Conservation (phyloP, 2,113 vertebrate genomes). For the Peromyscus maniculatus region DNA sequence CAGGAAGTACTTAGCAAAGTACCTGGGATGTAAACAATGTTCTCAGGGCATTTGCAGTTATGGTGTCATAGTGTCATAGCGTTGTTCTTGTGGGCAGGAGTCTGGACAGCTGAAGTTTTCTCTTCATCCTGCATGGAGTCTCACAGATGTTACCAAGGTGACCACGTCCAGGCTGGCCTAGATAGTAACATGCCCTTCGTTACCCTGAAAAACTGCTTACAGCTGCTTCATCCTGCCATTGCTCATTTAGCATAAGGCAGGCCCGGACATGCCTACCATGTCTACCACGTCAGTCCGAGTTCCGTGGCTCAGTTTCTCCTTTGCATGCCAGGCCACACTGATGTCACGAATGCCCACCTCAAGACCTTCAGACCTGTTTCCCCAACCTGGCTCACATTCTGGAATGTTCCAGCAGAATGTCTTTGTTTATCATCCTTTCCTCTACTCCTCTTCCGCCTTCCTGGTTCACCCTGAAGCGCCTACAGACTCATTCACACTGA, state of each 20-base stretch:
- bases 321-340: neutral
- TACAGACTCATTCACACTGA: neutral
- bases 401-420: neutral
- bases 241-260: neutral
- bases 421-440: neutral
- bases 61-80: neutral
- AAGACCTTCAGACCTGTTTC: neutral
- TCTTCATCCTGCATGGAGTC: neutral
- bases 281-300: neutral
- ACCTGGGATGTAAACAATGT: neutral
- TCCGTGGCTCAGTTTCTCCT: fast-evolving
- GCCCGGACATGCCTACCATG: neutral
- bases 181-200: neutral
- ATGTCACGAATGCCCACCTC: neutral
- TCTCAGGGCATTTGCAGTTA: neutral
- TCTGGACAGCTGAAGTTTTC: fast-evolving
- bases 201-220: neutral
- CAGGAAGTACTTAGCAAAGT: neutral
- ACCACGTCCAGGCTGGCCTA: neutral
- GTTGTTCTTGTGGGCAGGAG: neutral
- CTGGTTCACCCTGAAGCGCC: neutral
- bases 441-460: fast-evolving
- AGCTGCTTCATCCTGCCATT: neutral
- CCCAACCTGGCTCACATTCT: neutral
- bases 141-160: neutral